A percentile compares a stretch with the other conserved stretches of the same genome.
Conservation (phyloP, 92 coral and sea anemone genomes). For the Phenganax marumi region DNA sequence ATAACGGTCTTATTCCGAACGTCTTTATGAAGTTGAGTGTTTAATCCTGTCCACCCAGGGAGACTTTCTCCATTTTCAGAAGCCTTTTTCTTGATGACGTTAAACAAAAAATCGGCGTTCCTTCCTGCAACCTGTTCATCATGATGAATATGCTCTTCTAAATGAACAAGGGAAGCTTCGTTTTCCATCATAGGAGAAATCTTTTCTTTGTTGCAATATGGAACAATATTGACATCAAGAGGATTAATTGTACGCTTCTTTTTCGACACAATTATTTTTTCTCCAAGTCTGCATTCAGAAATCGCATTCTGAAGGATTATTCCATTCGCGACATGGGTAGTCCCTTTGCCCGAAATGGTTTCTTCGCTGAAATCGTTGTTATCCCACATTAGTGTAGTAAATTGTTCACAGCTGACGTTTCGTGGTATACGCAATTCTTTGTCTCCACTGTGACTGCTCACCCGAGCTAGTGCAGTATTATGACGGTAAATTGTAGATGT, state of each 20-base stretch:
- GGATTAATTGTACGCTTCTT: background rate
- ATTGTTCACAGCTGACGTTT: background rate
- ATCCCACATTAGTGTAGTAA: background rate
- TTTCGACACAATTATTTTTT: background rate
- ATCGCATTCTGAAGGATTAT: background rate
- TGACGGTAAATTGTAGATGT: constrained; percentile 59
- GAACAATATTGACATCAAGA: background rate
- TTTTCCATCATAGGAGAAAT: background rate
- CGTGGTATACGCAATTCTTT: background rate
- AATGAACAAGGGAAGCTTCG: background rate
- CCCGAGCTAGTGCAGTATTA: constrained; percentile 48
- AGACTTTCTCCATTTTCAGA: background rate
- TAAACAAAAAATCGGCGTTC: background rate
- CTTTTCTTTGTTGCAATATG: background rate
- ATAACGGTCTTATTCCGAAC: constrained; percentile 17
- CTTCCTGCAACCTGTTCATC: background rate
- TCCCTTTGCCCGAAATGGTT: background rate
- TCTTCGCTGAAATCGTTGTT: background rate
- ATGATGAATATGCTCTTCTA: background rate
- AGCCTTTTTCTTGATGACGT: background rate
- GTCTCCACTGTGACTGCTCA: background rate
- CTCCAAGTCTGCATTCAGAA: background rate
- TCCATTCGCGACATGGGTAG: background rate
- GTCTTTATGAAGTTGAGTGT: constrained; percentile 46
- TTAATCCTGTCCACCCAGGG: constrained; percentile 7